Evolutionary conservation across 2,113 vertebrate genomes (phyloP).

Genomic region (Orthonyx spaldingii): DNA sequence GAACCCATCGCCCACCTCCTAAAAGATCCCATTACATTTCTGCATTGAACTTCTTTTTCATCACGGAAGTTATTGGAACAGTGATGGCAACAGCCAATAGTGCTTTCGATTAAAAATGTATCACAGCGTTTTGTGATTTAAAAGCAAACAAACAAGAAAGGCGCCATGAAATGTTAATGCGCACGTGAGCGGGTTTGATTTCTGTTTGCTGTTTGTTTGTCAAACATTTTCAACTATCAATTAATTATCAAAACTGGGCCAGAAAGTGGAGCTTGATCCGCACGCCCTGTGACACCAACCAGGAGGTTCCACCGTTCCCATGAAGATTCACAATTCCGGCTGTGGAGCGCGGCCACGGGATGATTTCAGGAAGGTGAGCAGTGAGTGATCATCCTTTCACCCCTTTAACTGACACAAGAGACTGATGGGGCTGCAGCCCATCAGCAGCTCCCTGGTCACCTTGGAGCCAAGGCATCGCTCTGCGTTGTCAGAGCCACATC

Average conservation of each 20-base stretch:
- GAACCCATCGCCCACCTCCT: neutral
- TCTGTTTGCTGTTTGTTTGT: neutral
- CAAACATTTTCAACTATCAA: conserved; percentile 16
- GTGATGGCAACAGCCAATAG: conserved; percentile 19
- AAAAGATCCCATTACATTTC: conserved; percentile 25
- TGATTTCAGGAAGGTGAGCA: neutral
- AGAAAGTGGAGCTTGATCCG: neutral
- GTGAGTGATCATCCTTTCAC: neutral
- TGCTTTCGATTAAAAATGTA: conserved; percentile 45
- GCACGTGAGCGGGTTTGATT: conserved; percentile 2
- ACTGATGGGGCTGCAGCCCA: neutral
- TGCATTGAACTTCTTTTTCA: conserved; percentile 9
- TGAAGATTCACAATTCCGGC: rapidly evolving
- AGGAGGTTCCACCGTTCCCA: rapidly evolving
- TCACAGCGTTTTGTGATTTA: conserved; percentile 37
- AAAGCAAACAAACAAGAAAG: conserved; percentile 48
- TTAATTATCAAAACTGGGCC: conserved; percentile 35
- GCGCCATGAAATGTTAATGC: conserved; percentile 25
- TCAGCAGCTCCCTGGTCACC: neutral
- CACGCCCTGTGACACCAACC: rapidly evolving
- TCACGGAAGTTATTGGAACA: neutral
- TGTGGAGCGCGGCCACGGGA: rapidly evolving
- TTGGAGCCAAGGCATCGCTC: neutral
- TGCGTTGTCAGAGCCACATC: neutral
- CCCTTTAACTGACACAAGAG: neutral